Evolutionary conservation across 2,113 vertebrate genomes (phyloP).

Genomic region (Xerus inauris): DNA sequence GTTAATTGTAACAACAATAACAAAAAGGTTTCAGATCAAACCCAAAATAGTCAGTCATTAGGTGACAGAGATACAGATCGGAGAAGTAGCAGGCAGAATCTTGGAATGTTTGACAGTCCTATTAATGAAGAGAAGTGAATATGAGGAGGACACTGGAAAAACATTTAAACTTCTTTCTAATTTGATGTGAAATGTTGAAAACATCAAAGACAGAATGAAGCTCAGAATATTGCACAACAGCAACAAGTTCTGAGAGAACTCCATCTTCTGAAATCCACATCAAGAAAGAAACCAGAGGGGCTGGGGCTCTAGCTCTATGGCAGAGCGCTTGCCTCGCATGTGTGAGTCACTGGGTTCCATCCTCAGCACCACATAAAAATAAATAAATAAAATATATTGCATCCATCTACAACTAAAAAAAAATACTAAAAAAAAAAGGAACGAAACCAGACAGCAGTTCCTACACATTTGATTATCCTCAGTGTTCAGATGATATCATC

Average conservation of each 20-base stretch:
- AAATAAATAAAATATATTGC: too few relatives aligned
- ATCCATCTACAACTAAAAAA: too few relatives aligned
- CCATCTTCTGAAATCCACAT: background rate
- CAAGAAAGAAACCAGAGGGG: background rate
- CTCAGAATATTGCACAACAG: background rate
- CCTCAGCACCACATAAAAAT: too few relatives aligned
- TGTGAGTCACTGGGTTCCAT: too few relatives aligned
- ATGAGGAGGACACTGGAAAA: background rate
- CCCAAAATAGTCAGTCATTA: background rate
- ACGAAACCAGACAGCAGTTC: background rate
- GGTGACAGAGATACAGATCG: background rate
- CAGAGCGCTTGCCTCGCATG: too few relatives aligned
- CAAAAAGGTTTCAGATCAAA: background rate
- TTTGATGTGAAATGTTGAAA: background rate
- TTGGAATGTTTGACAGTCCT: background rate
- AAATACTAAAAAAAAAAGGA: too few relatives aligned
- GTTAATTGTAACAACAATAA: background rate
- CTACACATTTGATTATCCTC: background rate
- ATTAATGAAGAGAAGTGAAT: background rate
- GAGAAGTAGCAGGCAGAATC: background rate
- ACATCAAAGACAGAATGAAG: background rate
- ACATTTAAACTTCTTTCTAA: background rate
- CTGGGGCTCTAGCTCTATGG: too few relatives aligned
- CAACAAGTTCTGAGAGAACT: background rate
- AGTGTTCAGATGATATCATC: background rate